Evolutionary conservation across 2,888 invertebrate genomes (phyloP).

Genomic region (Mystacides longicornis): DNA sequence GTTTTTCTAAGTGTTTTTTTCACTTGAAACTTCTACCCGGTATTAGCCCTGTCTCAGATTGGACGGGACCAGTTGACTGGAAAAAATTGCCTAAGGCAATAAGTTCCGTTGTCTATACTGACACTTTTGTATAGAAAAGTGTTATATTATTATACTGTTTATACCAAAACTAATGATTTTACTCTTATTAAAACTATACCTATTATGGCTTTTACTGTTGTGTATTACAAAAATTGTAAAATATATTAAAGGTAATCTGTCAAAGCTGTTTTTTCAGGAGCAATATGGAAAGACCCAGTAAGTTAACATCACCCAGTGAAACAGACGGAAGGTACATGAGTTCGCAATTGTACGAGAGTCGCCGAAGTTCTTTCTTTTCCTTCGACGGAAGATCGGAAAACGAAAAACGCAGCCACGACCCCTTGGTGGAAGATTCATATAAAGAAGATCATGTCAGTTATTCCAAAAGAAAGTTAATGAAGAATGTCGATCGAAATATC

Average conservation of each 20-base stretch:
- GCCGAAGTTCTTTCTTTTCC: slow-evolving; percentile 40
- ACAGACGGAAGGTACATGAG: slow-evolving; percentile 31
- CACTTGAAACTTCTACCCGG: too few relatives aligned
- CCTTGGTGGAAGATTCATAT: slow-evolving; percentile 44
- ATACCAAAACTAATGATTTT: background rate
- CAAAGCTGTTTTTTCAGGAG: slow-evolving; percentile 29
- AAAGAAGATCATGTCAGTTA: slow-evolving; percentile 46
- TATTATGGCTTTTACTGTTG: too few relatives aligned
- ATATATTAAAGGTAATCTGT: too few relatives aligned
- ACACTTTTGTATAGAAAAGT: too few relatives aligned
- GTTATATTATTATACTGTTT: too few relatives aligned
- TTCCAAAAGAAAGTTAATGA: slow-evolving; percentile 42
- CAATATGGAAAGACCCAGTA: slow-evolving; percentile 32
- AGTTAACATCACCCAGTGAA: slow-evolving; percentile 27
- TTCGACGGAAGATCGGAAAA: slow-evolving; percentile 40
- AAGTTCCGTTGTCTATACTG: too few relatives aligned
- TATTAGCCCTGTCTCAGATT: too few relatives aligned
- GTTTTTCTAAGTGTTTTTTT: too few relatives aligned
- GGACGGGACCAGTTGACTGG: too few relatives aligned
- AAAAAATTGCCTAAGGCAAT: too few relatives aligned
- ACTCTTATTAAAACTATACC: background rate
- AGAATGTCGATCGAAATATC: slow-evolving; percentile 41
- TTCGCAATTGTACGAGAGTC: slow-evolving; percentile 34
- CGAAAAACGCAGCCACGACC: slow-evolving; percentile 39
- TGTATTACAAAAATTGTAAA: background rate